Conservation (phyloP, 2,113 vertebrate species). For the Hydrolagus affinis region DNA sequence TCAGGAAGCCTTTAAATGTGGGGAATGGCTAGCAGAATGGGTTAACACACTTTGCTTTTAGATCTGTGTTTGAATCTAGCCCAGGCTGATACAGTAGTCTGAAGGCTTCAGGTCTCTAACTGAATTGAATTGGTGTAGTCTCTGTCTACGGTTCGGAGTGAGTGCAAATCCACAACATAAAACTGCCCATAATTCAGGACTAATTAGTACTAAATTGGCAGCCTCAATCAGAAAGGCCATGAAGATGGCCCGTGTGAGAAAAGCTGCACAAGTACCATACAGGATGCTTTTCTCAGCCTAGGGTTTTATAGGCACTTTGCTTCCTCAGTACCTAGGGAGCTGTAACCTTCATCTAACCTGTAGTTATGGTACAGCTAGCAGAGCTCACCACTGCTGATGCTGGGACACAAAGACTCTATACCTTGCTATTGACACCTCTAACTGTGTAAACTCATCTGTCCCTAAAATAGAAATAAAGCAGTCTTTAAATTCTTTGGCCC, state of each 20-base stretch:
- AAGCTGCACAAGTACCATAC: neutral
- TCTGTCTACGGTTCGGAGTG: neutral
- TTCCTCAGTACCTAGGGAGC: neutral
- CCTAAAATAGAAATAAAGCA: slow-evolving; percentile 42
- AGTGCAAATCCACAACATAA: neutral
- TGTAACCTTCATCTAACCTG: slow-evolving; percentile 40
- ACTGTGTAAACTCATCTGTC: slow-evolving; percentile 42
- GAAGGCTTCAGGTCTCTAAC: neutral
- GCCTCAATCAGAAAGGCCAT: neutral
- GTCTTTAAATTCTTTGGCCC: slow-evolving; percentile 26
- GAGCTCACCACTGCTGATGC: slow-evolving; percentile 43
- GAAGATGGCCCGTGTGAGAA: neutral
- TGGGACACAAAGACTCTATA: slow-evolving; percentile 39
- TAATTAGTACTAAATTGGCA: neutral
- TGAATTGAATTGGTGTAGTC: neutral
- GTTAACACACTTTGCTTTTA: neutral
- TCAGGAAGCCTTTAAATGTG: neutral
- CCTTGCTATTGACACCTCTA: slow-evolving; percentile 39
- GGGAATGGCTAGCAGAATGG: neutral
- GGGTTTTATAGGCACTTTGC: neutral
- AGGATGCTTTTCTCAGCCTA: neutral
- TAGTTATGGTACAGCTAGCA: slow-evolving; percentile 46
- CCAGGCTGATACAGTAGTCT: no score
- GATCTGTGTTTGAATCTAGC: neutral
- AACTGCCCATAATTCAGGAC: neutral